phyloP scores from a whole-genome alignment of 2,797 vertebrate genomes.

The Hylomyscus alleni region DNA sequence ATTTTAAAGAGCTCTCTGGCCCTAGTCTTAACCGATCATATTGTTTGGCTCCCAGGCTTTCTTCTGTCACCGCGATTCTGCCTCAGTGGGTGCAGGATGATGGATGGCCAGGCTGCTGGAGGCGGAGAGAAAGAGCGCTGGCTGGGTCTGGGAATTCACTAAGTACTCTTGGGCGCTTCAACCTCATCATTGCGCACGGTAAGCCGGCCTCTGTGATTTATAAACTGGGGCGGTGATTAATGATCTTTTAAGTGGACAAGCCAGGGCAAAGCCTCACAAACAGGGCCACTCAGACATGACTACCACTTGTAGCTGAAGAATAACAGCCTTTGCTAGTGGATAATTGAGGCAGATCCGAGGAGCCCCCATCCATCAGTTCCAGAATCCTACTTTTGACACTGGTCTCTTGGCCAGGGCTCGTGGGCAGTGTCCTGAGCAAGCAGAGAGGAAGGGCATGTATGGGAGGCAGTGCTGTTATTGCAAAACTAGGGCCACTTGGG shows the following conservation, averaged over 20 bases:
- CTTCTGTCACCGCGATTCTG: slow-evolving; percentile 93
- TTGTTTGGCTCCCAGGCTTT: slow-evolving; percentile 92
- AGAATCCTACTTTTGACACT: slow-evolving; percentile 88
- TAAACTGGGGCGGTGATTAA: slow-evolving; percentile 98
- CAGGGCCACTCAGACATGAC: slow-evolving; percentile 91
- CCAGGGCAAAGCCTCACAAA: slow-evolving; percentile 92
- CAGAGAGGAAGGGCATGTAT: slow-evolving; percentile 77
- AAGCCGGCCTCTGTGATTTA: slow-evolving; percentile 95
- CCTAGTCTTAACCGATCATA: slow-evolving; percentile 86
- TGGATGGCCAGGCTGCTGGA: slow-evolving; percentile 94
- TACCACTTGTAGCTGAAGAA: slow-evolving; percentile 90
- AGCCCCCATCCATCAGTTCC: slow-evolving; percentile 91
- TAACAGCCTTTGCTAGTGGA: slow-evolving; percentile 88
- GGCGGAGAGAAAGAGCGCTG: slow-evolving; percentile 91
- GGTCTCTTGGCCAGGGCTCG: slow-evolving; percentile 86
- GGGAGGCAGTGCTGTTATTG: slow-evolving; percentile 66
- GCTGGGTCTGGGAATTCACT: slow-evolving; percentile 96
- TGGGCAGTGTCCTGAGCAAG: slow-evolving; percentile 81
- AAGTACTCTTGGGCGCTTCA: slow-evolving; percentile 96
- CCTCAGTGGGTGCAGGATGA: slow-evolving; percentile 94
- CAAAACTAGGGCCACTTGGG: accelerated
- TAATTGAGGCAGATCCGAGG: slow-evolving; percentile 90
- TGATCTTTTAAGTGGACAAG: slow-evolving; percentile 98
- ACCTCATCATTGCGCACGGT: slow-evolving; percentile 94
- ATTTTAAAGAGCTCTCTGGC: slow-evolving; percentile 86